phyloP scores from a whole-genome alignment of 1,140 invertebrate genomes.

The Bactericera cockerelli region DNA sequence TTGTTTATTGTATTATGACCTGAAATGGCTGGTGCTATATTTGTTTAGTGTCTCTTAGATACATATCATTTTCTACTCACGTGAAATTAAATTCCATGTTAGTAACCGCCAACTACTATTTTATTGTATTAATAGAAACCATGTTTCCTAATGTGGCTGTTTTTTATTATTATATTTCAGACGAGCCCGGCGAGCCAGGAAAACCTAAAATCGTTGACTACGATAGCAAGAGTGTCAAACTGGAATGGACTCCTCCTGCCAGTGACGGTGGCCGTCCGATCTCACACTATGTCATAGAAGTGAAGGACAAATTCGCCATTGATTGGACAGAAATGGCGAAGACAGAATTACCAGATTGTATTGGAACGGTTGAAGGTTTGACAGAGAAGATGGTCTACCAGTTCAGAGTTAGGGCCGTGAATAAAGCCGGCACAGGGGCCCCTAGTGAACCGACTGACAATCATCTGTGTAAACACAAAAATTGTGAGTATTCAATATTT shows the following conservation, averaged over 20 bases:
- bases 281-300: constrained; percentile 85
- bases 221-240: constrained; percentile 73
- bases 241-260: constrained; percentile 80
- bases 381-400: constrained; percentile 90
- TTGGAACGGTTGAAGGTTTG: constrained; percentile 66
- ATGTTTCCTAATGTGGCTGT: too few species aligned
- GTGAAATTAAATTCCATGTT: too few species aligned
- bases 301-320: constrained; percentile 82
- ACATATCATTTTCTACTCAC: too few species aligned
- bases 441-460: constrained; percentile 85
- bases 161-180: too few species aligned
- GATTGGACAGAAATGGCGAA: constrained; percentile 79
- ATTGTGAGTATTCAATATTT: constrained; percentile 51
- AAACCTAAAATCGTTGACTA: constrained; percentile 89
- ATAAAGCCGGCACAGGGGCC: constrained; percentile 73
- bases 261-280: constrained; percentile 91
- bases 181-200: constrained; percentile 71
- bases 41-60: too few species aligned
- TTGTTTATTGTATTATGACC: too few species aligned
- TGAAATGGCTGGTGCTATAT: too few species aligned
- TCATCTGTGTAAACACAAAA: constrained; percentile 82
- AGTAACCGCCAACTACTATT: too few species aligned
- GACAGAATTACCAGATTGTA: constrained; percentile 57
- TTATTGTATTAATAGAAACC: too few species aligned
- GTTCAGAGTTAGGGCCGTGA: constrained; percentile 80